A percentile compares a stretch with the other conserved stretches of the same genome.
Evolutionary conservation across 2,888 invertebrate species (phyloP).

Genomic region (Zaprionus bogoriensis): DNA sequence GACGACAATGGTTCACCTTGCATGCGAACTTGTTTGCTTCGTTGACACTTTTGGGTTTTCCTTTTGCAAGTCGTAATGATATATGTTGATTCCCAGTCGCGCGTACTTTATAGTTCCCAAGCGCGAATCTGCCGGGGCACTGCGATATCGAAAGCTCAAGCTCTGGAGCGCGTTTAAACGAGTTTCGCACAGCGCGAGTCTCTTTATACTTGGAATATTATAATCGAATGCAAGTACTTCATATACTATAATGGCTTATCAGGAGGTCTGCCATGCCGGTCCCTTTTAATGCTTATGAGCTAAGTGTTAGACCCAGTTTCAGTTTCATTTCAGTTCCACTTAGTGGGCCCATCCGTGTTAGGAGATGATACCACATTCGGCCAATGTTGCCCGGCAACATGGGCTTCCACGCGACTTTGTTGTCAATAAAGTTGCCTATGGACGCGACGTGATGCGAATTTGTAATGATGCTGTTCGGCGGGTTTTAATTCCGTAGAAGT

Average conservation of each 20-base stretch:
- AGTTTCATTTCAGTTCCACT: not conserved
- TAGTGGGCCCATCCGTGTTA: constrained; percentile 4
- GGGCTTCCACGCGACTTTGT: constrained; percentile 11
- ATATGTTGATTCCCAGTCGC: constrained; percentile 21
- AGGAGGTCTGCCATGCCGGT: constrained; percentile 1
- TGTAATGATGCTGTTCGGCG: constrained; percentile 61
- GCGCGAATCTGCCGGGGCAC: constrained; percentile 7
- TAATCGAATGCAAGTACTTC: not conserved
- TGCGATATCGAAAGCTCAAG: constrained; percentile 14
- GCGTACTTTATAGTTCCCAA: constrained; percentile 11
- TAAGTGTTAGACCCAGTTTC: constrained; percentile 36
- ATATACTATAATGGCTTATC: not conserved
- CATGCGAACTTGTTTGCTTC: constrained; percentile 40
- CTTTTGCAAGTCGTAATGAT: constrained; percentile 16
- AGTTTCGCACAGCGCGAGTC: not conserved
- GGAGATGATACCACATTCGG: constrained; percentile 5
- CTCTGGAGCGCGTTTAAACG: constrained; percentile 28
- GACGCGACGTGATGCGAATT: constrained; percentile 59
- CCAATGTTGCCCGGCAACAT: constrained; percentile 12
- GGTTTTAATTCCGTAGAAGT: constrained; percentile 62
- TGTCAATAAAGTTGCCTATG: constrained; percentile 12
- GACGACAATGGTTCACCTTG: constrained; percentile 48
- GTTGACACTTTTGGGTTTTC: constrained; percentile 46
- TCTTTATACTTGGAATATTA: constrained; percentile 21
- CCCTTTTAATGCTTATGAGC: constrained; percentile 52